These are phyloP conservation scores for Vollenhovia emeryi DNA, from an alignment of 1,140 invertebrate species.

Conservation along the genomic window DNA sequence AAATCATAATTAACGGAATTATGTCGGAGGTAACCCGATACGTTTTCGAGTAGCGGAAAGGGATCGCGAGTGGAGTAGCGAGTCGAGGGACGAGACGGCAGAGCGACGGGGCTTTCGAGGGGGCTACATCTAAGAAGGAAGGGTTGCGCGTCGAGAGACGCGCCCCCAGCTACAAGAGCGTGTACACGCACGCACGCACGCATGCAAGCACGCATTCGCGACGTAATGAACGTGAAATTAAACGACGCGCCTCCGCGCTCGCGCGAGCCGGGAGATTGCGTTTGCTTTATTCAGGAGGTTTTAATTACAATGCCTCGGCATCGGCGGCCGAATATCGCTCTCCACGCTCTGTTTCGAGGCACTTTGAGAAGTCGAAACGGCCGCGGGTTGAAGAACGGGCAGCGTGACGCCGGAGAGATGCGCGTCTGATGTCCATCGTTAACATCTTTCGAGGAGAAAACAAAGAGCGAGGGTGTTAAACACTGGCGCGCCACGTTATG, in stretches of 20 bases:
- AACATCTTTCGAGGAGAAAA: neutral
- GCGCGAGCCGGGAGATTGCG: slow-evolving; percentile 76
- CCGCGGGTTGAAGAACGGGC: neutral
- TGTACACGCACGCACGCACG: slow-evolving; percentile 32
- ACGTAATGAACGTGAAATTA: slow-evolving; percentile 76
- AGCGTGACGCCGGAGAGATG: neutral
- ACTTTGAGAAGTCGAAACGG: slow-evolving; percentile 1
- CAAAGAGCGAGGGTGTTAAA: neutral
- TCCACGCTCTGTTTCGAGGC: slow-evolving; percentile 49
- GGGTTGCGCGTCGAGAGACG: slow-evolving; percentile 74
- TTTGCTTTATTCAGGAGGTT: slow-evolving; percentile 83
- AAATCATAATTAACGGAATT: slow-evolving; percentile 85
- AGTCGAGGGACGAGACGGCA: slow-evolving; percentile 16
- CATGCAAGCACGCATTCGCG: slow-evolving; percentile 54
- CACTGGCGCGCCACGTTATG: neutral
- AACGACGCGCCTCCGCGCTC: slow-evolving; percentile 66
- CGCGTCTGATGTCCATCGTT: slow-evolving; percentile 13
- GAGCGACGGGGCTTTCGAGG: slow-evolving; percentile 65
- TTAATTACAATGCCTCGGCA: slow-evolving; percentile 79
- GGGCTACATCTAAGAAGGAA: slow-evolving; percentile 80
- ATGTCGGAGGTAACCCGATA: slow-evolving; percentile 80
- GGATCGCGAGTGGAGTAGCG: slow-evolving; percentile 43
- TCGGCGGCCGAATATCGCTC: slow-evolving; percentile 56
- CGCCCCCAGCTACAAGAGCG: slow-evolving; percentile 45
- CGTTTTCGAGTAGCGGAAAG: slow-evolving; percentile 68